Conservation (phyloP, 1,140 invertebrate genomes). For the Homarus americanus region DNA sequence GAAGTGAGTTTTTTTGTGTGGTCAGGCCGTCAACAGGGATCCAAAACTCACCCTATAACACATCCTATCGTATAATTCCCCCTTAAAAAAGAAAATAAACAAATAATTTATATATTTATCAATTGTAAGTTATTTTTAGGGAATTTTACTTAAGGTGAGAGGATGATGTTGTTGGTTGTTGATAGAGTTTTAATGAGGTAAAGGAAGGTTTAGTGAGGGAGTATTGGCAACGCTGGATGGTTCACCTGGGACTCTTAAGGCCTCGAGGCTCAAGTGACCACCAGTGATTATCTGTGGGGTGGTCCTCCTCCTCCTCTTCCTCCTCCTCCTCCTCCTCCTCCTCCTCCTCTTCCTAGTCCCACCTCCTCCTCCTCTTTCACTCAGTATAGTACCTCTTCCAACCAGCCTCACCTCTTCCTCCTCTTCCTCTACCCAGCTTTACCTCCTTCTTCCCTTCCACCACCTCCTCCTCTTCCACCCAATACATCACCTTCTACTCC, state of each 20-base stretch:
- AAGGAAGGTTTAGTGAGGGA: no score
- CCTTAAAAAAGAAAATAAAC: no score
- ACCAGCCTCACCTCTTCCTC: background rate
- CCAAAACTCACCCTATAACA: background rate
- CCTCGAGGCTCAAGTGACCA: background rate
- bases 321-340: background rate
- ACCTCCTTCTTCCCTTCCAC: background rate
- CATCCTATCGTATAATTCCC: no score
- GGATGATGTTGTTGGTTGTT: no score
- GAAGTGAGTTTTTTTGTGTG: background rate
- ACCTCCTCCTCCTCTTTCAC: background rate
- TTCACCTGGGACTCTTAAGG: background rate
- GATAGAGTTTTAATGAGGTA: no score
- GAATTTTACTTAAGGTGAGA: no score
- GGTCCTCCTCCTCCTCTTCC: conserved; percentile 11
- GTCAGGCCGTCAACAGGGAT: background rate
- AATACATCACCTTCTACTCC: background rate
- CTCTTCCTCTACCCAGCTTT: background rate
- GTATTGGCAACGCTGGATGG: background rate
- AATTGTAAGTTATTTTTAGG: no score
- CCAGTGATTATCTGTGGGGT: conserved; percentile 25
- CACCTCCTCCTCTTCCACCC: background rate
- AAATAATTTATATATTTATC: no score
- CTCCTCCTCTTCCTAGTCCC: background rate
- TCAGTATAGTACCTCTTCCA: background rate